phyloP scores from a whole-genome alignment of 2,888 invertebrate species.

The Drosophila subquinaria region DNA sequence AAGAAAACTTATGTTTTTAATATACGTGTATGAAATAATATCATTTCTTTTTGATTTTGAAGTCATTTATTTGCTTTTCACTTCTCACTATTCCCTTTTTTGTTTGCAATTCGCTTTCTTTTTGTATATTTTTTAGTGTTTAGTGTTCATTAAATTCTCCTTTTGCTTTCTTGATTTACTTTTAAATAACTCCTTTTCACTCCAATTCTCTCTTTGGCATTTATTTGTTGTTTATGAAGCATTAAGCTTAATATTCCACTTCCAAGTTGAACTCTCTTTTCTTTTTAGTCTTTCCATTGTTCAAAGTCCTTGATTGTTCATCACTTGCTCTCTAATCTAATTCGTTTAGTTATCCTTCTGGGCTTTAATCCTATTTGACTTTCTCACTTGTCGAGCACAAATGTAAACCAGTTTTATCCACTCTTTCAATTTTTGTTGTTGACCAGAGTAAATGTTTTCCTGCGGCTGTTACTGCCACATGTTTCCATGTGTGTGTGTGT shows the following conservation, averaged over 20 bases:
- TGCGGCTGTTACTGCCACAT: constrained; percentile 31
- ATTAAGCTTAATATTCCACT: background rate
- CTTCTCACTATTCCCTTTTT: no score
- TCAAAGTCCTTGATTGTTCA: background rate
- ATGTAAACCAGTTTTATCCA: background rate
- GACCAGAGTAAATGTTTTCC: constrained; percentile 13
- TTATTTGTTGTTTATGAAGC: background rate
- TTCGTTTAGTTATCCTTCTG: background rate
- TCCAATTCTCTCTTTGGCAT: no score
- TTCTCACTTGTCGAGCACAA: background rate
- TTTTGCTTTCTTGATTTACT: no score
- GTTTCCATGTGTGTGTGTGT: constrained; percentile 5
- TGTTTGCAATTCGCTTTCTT: no score
- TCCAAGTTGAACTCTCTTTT: background rate
- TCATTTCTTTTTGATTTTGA: no score
- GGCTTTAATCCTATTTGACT: constrained; percentile 9
- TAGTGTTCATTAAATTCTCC: no score
- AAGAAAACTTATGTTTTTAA: no score
- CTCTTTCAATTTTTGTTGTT: constrained; percentile 23
- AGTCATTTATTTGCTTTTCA: no score
- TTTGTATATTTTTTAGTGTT: no score
- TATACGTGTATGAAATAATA: no score
- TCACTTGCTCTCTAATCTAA: background rate
- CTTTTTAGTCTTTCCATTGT: background rate
- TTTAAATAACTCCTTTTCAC: no score